Evolutionary conservation across 2,113 vertebrate genomes (phyloP).

Genomic region (Eonycteris spelaea): DNA sequence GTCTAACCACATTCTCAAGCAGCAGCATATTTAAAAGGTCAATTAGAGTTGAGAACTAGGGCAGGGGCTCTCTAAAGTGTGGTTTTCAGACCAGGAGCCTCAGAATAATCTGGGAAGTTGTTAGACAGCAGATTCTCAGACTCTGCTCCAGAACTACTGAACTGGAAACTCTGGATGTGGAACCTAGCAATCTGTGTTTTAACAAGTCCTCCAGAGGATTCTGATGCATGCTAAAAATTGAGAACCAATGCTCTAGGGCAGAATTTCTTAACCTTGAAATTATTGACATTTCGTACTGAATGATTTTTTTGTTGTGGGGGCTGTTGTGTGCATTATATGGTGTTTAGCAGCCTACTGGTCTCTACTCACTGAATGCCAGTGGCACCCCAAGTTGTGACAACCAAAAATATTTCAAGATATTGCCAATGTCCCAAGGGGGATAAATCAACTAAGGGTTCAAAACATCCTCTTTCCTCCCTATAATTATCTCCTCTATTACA

Average conservation of each 20-base stretch:
- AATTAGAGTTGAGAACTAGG: neutral
- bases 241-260: neutral
- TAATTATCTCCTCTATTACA: neutral
- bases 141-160: neutral
- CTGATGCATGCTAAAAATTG: neutral
- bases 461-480: neutral
- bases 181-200: neutral
- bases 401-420: neutral
- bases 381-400: neutral
- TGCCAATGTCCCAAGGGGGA: neutral
- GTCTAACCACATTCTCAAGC: neutral
- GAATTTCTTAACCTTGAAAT: neutral
- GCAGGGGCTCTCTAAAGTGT: neutral
- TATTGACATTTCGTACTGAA: neutral
- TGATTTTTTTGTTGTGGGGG: neutral
- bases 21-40: slow-evolving; percentile 17
- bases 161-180: neutral
- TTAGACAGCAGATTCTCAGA: slow-evolving; percentile 10
- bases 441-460: neutral
- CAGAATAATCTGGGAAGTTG: slow-evolving; percentile 1
- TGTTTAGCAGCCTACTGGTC: neutral
- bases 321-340: neutral
- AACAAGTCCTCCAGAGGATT: neutral
- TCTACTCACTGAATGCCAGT: neutral
- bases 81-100: neutral